A percentile compares a stretch with the other conserved stretches of the same genome.
Evolutionary conservation across 2,888 invertebrate genomes (phyloP).

Genomic region (Ochropacha duplaris): DNA sequence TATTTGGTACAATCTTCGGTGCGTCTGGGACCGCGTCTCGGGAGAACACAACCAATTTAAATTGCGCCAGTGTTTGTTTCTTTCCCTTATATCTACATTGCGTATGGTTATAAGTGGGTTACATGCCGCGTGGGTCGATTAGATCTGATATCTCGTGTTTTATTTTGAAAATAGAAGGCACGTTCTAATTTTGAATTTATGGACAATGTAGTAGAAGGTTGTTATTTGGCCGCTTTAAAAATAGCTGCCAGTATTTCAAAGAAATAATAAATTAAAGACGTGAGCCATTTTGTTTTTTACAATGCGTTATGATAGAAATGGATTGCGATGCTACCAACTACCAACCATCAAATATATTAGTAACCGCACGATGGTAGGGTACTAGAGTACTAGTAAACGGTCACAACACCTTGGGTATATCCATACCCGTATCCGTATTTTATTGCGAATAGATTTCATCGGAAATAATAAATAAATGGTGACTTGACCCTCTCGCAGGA

Average conservation of each 20-base stretch:
- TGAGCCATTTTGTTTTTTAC: background rate
- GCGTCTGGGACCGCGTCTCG: slow-evolving; percentile 12
- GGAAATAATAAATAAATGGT: slow-evolving; percentile 53
- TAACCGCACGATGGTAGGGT: too few relatives aligned
- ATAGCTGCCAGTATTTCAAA: too few relatives aligned
- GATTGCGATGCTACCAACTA: too few relatives aligned
- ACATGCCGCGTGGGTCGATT: background rate
- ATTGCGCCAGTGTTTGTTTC: slow-evolving; percentile 34
- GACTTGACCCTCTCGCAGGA: slow-evolving; percentile 36
- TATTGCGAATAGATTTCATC: slow-evolving; percentile 54
- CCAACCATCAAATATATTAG: too few relatives aligned
- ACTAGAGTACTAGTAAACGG: too few relatives aligned
- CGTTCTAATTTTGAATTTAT: background rate
- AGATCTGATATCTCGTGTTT: background rate
- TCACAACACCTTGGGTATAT: too few relatives aligned
- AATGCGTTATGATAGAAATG: too few relatives aligned
- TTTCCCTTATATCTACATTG: background rate
- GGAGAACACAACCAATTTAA: slow-evolving; percentile 30
- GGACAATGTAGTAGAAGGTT: too few relatives aligned
- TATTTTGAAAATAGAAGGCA: background rate
- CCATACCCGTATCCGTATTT: slow-evolving; percentile 24
- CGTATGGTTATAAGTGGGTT: slow-evolving; percentile 4
- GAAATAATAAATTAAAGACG: background rate
- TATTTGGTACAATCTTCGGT: slow-evolving; percentile 20
- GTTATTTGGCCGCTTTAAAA: too few relatives aligned